Evolutionary conservation across 2,797 vertebrate genomes (phyloP), one percentile per base, ranked within the genome.

Genomic region (Sebastes minor): DNA sequence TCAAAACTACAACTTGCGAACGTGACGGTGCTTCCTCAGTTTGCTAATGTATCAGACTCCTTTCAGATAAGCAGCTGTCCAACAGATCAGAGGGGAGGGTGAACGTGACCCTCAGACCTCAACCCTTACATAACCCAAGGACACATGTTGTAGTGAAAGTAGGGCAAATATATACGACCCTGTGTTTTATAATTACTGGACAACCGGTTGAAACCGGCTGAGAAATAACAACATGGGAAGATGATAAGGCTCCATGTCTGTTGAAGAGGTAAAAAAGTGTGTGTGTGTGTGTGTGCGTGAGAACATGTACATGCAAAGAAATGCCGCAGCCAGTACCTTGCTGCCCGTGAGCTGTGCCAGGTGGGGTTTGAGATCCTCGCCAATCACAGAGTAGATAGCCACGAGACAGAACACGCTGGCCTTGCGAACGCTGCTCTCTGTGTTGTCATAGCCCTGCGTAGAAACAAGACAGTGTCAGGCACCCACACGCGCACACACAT

Each of bases 331-430:
- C 56, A 1, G 30, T 96, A 99, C 98, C 98, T 99, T 99, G 95
- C 98, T 99, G 91, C 98, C 98, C 0, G 98, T 99, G 84, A 99
- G 98, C 89, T 98, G 98, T 73, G 97, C 97, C 52, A 99, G 97
- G 95, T 99, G 97, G 89, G 98, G 97, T 91, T 99, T 99, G 88
- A 99, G 96, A 61, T 99, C 98, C 94, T 99, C 98, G 80, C 98
- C 98, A 82, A 99, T 99, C 91, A 99, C 98, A 13, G 98, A 99
- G 94, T 99, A 99, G 94, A 99, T 98, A 23, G 98, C 98, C 89
- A 99, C 98, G 53, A 99, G 93, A 89, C 98, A 99, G 94, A 99
- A 99, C 32, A 99, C 98, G 3, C 98, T 99, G 92, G 98, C 98
- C 95, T 99, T 99, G 74, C 98, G 97, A 86, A 99, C 98, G 3